Percentiles rank a stretch among this genome's conserved stretches.
phyloP scores from a whole-genome alignment of 2,113 vertebrate genomes.

The Rhegmatorhina hoffmannsi region DNA sequence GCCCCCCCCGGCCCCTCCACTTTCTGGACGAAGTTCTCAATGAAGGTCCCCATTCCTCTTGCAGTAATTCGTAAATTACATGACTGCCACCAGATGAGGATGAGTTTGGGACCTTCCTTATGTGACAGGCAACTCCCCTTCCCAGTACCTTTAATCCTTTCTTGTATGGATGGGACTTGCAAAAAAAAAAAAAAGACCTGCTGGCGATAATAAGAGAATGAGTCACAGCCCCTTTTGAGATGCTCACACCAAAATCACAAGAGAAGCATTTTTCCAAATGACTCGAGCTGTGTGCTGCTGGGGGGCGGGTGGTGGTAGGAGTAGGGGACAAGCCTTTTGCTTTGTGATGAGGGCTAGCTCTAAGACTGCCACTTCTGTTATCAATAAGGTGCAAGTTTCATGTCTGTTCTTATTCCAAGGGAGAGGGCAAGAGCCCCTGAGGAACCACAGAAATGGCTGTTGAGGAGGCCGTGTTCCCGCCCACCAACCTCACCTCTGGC shows the following conservation, averaged over 20 bases:
- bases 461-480: neutral
- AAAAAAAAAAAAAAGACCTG: neutral
- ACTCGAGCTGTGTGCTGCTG: neutral
- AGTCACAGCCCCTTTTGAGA: constrained; percentile 22
- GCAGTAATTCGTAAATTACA: neutral
- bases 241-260: neutral
- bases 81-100: neutral
- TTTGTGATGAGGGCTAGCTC: neutral
- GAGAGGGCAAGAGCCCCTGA: neutral
- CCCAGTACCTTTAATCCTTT: neutral
- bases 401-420: neutral
- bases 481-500: constrained; percentile 24
- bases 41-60: neutral
- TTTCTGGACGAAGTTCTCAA: neutral
- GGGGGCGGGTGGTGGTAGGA: neutral
- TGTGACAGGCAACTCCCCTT: neutral
- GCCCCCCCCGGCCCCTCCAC: rapidly evolving
- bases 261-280: constrained; percentile 60
- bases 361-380: neutral
- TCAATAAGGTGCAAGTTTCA: neutral
- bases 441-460: neutral
- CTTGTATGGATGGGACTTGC: neutral
- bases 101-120: neutral
- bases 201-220: neutral
- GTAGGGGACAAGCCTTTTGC: neutral